These are phyloP conservation scores for Cynocephalus volans DNA, from an alignment of 2,113 vertebrate genomes.

Conservation along the genomic window DNA sequence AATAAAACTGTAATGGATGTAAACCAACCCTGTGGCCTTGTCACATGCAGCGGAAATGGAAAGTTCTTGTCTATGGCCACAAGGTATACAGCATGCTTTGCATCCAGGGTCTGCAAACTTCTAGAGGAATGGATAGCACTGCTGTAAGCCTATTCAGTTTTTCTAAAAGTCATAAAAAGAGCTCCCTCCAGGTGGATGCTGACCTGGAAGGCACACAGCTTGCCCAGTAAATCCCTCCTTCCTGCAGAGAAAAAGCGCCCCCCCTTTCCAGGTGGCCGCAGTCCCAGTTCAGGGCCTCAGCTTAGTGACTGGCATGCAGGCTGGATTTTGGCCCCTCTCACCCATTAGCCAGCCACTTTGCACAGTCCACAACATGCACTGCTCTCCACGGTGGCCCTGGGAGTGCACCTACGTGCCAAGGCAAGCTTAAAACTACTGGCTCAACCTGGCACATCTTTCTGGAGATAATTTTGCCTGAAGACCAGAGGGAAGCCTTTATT, in stretches of 20 bases:
- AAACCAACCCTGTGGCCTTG: not conserved
- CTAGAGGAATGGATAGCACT: not conserved
- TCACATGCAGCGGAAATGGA: fast-evolving
- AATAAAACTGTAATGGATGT: not conserved
- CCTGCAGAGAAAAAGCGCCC: not conserved
- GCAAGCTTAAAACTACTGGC: not conserved
- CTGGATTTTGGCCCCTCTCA: not conserved
- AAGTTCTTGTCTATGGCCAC: not conserved
- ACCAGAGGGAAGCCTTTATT: not conserved
- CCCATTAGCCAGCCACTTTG: not conserved
- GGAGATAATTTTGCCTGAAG: conserved; percentile 3
- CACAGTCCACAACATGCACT: not conserved
- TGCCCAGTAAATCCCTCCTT: not conserved
- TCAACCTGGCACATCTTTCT: not conserved
- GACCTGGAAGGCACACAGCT: not conserved
- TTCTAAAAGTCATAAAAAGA: not conserved
- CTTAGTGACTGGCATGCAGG: not conserved
- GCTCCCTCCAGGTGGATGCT: not conserved
- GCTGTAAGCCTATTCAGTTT: not conserved
- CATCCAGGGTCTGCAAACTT: not conserved
- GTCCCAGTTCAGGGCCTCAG: not conserved
- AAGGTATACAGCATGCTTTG: not conserved
- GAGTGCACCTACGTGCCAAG: not conserved
- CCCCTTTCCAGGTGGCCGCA: not conserved
- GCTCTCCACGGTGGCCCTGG: fast-evolving